phyloP scores from a whole-genome alignment of 2,113 vertebrate genomes.

The Zingel zingel region DNA sequence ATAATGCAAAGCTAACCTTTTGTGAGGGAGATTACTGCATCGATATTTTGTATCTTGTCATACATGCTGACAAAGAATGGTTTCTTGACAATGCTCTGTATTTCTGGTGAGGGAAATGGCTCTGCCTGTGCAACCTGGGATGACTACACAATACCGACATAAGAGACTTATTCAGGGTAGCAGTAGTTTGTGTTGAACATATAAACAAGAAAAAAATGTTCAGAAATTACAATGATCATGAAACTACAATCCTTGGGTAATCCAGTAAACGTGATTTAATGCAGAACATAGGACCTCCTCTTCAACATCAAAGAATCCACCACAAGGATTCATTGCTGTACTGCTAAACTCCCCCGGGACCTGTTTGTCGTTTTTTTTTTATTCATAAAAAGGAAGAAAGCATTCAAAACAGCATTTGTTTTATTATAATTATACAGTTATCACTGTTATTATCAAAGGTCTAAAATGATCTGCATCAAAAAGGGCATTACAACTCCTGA shows the following conservation, averaged over 20 bases:
- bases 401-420: no score
- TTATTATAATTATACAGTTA: no score
- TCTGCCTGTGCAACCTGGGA: background rate
- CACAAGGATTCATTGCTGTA: no score
- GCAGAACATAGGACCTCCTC: no score
- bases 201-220: background rate
- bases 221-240: background rate
- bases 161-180: background rate
- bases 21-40: slow-evolving; percentile 70
- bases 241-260: background rate
- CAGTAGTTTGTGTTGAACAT: background rate
- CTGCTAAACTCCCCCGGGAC: no score
- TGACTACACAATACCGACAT: background rate
- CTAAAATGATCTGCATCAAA: no score
- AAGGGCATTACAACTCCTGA: no score
- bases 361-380: no score
- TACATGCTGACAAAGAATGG: slow-evolving; percentile 39
- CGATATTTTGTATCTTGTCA: slow-evolving; percentile 68
- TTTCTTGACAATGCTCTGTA: slow-evolving; percentile 42
- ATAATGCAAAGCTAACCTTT: slow-evolving; percentile 83
- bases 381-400: no score
- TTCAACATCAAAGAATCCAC: no score
- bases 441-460: no score
- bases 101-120: slow-evolving; percentile 33
- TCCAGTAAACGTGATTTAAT: no score